Evolutionary conservation across 2,888 invertebrate species (phyloP).

Genomic region (Trichacis sp.): DNA sequence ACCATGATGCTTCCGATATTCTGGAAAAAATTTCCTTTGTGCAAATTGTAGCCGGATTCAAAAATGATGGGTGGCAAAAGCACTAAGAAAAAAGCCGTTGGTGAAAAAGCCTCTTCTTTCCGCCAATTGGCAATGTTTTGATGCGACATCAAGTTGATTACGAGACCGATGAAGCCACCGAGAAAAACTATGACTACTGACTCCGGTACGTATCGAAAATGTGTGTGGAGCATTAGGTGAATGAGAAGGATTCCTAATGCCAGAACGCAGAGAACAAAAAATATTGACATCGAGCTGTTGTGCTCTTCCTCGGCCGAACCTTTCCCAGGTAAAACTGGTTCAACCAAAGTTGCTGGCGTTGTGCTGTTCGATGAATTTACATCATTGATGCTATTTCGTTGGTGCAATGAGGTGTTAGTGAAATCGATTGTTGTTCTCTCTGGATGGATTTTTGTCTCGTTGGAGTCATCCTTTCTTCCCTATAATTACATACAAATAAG

Average conservation of each 20-base stretch:
- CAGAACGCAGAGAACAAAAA: slow-evolving; percentile 95
- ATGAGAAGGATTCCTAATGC: slow-evolving; percentile 94
- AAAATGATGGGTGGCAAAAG: slow-evolving; percentile 98
- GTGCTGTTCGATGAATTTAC: slow-evolving; percentile 35
- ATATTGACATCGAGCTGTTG: slow-evolving; percentile 96
- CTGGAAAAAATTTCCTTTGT: slow-evolving; percentile 96
- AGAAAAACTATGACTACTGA: slow-evolving; percentile 97
- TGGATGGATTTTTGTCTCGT: too few relatives aligned
- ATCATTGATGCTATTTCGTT: too few relatives aligned
- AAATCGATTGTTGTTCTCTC: too few relatives aligned
- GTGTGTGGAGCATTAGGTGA: slow-evolving; percentile 93
- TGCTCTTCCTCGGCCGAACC: slow-evolving; percentile 96
- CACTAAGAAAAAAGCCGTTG: slow-evolving; percentile 97
- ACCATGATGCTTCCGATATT: slow-evolving; percentile 99
- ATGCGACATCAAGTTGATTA: slow-evolving; percentile 89
- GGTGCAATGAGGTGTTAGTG: too few relatives aligned
- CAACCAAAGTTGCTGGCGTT: slow-evolving; percentile 73
- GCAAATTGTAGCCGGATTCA: slow-evolving; percentile 98
- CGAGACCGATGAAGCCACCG: slow-evolving; percentile 91
- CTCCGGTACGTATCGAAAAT: slow-evolving; percentile 97
- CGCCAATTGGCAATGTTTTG: slow-evolving; percentile 94
- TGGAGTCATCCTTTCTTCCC: too few relatives aligned
- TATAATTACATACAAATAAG: too few relatives aligned
- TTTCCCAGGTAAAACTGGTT: slow-evolving; percentile 87
- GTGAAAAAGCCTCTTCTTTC: slow-evolving; percentile 97